phyloP scores from a whole-genome alignment of 2,888 invertebrate species.

The Adela reaumurella region DNA sequence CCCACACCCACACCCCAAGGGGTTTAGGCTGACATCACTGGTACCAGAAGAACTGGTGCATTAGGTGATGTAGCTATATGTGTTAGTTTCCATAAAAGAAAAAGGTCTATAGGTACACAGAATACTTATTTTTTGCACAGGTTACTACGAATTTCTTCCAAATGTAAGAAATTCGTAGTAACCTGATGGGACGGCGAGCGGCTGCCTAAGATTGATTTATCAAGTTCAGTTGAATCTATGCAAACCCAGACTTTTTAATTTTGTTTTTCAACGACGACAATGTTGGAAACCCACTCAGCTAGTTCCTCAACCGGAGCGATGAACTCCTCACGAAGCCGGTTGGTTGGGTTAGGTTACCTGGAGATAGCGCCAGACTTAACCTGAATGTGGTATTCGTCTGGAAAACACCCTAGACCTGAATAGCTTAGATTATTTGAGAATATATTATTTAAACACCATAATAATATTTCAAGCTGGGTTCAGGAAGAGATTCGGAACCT shows the following conservation, averaged over 20 bases:
- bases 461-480: too few relatives aligned
- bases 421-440: too few relatives aligned
- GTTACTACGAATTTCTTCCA: constrained; percentile 13
- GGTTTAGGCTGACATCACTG: too few relatives aligned
- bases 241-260: constrained; percentile 9
- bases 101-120: too few relatives aligned
- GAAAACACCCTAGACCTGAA: constrained; percentile 1
- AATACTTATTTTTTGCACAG: constrained; percentile 12
- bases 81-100: too few relatives aligned
- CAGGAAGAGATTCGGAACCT: too few relatives aligned
- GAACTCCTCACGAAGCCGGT: background rate
- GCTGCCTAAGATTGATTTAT: constrained; percentile 7
- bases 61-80: too few relatives aligned
- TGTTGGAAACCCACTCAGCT: constrained; percentile 3
- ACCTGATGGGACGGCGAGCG: constrained; percentile 8
- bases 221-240: constrained; percentile 10
- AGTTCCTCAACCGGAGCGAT: background rate
- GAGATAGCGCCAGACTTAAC: background rate
- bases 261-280: constrained; percentile 4
- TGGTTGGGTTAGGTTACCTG: background rate
- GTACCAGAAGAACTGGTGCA: too few relatives aligned
- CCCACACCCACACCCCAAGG: too few relatives aligned
- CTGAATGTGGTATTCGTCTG: background rate
- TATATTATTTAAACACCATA: too few relatives aligned
- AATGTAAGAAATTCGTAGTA: too few relatives aligned